These are phyloP conservation scores for Drosophila merina DNA, from an alignment of 2,888 invertebrate genomes.

Conservation along the genomic window DNA sequence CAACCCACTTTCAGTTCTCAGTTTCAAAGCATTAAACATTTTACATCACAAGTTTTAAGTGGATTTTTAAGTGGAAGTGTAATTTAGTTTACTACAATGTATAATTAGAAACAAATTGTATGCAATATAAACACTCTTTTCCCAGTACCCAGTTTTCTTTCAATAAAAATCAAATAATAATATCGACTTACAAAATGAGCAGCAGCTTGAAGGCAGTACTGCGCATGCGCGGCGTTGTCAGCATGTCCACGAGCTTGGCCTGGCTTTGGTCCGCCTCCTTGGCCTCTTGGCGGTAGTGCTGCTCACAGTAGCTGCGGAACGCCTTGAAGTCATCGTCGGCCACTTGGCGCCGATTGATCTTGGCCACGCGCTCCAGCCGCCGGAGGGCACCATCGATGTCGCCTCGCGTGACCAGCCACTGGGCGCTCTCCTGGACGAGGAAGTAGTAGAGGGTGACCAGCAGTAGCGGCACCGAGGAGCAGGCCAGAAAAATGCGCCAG, in stretches of 20 bases:
- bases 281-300: constrained; percentile 84
- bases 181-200: constrained; percentile 85
- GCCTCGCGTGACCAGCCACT: constrained; percentile 86
- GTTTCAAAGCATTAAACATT: background rate
- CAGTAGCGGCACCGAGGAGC: constrained; percentile 84
- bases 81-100: background rate
- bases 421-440: constrained; percentile 83
- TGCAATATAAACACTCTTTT: background rate
- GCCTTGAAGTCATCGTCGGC: constrained; percentile 72
- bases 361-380: constrained; percentile 85
- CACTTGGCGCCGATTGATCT: constrained; percentile 84
- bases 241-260: constrained; percentile 82
- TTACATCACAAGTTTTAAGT: background rate
- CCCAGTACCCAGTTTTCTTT: background rate
- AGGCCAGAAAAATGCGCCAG: constrained; percentile 85
- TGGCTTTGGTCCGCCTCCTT: constrained; percentile 46
- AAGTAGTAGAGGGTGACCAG: constrained; percentile 84
- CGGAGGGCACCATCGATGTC: constrained; percentile 84
- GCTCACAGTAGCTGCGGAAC: constrained; percentile 74
- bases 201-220: constrained; percentile 85
- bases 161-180: constrained; percentile 9
- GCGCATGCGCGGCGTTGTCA: constrained; percentile 85
- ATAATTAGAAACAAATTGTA: too few relatives aligned
- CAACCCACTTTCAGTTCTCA: background rate
- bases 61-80: background rate